Percentiles rank a stretch among this genome's conserved stretches.
Conservation (phyloP, 2,888 invertebrate species). For the Cetonia aurata region DNA sequence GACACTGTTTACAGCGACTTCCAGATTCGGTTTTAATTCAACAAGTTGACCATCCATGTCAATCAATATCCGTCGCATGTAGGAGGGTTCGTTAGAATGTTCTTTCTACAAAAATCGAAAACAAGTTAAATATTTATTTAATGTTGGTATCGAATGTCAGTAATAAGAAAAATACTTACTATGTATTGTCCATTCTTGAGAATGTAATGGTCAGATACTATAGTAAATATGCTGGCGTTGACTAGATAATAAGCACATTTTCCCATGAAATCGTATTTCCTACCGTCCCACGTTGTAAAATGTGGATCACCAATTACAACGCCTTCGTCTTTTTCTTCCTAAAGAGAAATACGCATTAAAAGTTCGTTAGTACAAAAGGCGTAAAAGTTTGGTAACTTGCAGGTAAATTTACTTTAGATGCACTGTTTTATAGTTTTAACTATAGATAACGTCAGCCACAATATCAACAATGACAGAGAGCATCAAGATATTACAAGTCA, state of each 20-base stretch:
- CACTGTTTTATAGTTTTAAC: too few species aligned
- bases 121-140: background rate
- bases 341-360: background rate
- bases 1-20: conserved; percentile 15
- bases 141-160: too few species aligned
- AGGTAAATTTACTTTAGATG: too few species aligned
- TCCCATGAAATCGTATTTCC: conserved; percentile 15
- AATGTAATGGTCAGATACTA: conserved; percentile 21
- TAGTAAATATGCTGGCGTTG: conserved; percentile 9
- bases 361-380: too few species aligned
- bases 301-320: conserved; percentile 17
- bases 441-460: too few species aligned
- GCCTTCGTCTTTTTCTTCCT: background rate
- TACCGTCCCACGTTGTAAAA: conserved; percentile 21
- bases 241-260: conserved; percentile 28
- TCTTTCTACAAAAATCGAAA: background rate
- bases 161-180: background rate
- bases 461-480: too few species aligned
- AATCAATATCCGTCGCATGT: background rate
- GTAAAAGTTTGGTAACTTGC: too few species aligned
- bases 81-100: conserved; percentile 2
- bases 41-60: conserved; percentile 8
- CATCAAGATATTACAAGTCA: too few species aligned
- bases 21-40: conserved; percentile 20
- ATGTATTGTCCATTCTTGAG: conserved; percentile 4